Conservation (phyloP, 2,113 vertebrate species). For the Proteles cristata region DNA sequence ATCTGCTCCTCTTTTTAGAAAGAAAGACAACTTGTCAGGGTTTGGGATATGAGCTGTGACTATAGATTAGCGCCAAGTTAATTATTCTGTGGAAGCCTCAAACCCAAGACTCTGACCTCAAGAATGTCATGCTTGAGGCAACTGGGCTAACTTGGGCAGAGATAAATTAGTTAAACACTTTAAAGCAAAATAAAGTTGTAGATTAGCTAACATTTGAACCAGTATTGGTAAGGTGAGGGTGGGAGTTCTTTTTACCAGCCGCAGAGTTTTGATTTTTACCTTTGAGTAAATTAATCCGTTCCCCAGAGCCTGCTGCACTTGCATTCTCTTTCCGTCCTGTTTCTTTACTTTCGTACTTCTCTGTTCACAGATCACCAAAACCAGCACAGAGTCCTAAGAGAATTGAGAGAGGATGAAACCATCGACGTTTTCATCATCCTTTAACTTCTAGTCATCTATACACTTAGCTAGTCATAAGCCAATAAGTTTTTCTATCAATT, state of each 20-base stretch:
- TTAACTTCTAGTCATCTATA: background rate
- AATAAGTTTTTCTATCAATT: background rate
- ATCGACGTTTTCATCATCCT: background rate
- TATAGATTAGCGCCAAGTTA: slow-evolving; percentile 67
- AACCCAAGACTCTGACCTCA: slow-evolving; percentile 54
- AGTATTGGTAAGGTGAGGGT: background rate
- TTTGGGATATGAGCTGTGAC: slow-evolving; percentile 65
- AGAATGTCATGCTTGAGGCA: slow-evolving; percentile 59
- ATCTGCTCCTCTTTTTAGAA: background rate
- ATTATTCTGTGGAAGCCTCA: slow-evolving; percentile 68
- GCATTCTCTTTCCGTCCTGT: background rate
- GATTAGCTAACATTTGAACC: slow-evolving; percentile 33
- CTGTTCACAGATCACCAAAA: background rate
- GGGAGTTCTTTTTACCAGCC: background rate
- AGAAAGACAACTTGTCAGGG: slow-evolving; percentile 53
- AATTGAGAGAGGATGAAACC: background rate
- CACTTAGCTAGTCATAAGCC: background rate
- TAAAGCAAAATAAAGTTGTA: slow-evolving; percentile 30
- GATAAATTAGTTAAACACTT: slow-evolving; percentile 47
- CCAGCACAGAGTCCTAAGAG: background rate
- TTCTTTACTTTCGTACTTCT: slow-evolving; percentile 17
- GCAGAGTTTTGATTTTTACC: slow-evolving; percentile 2
- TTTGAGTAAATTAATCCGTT: background rate
- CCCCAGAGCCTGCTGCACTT: background rate
- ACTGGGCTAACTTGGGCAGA: background rate